A percentile compares a stretch with the other conserved stretches of the same genome.
Conservation (phyloP, 2,888 invertebrate genomes). For the Drosophila atroscutellata region DNA sequence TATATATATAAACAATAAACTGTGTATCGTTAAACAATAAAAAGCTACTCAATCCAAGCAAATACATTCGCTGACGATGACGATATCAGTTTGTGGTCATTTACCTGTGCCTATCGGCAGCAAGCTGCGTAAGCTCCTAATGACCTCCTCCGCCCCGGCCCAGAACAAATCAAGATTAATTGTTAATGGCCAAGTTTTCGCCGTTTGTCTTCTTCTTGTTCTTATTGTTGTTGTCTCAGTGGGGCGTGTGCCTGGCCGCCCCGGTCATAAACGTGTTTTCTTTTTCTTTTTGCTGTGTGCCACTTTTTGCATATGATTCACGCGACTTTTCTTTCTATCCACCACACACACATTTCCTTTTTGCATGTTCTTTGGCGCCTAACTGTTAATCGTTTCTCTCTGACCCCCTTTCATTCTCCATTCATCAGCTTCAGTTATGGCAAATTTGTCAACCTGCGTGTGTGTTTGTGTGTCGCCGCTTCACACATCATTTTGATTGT, state of each 20-base stretch:
- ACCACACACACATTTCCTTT: conserved; percentile 32
- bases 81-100: conserved; percentile 63
- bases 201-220: conserved; percentile 13
- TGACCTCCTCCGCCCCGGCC: conserved; percentile 11
- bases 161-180: conserved; percentile 69
- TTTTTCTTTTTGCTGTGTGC: conserved; percentile 47
- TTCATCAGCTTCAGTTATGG: conserved; percentile 33
- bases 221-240: conserved; percentile 23
- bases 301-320: conserved; percentile 69
- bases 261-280: conserved; percentile 45
- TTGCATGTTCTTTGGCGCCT: conserved; percentile 43
- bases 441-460: conserved; percentile 64
- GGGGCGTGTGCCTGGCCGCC: conserved; percentile 39
- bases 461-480: conserved; percentile 45
- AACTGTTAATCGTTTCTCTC: conserved; percentile 32
- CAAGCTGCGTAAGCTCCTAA: conserved; percentile 39
- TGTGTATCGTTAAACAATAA: conserved; percentile 59
- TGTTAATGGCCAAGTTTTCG: conserved; percentile 47
- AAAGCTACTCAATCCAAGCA: conserved; percentile 46
- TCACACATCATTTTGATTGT: conserved; percentile 61
- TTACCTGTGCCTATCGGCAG: conserved; percentile 68
- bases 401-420: conserved; percentile 33
- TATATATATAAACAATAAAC: conserved; percentile 34
- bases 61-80: conserved; percentile 31
- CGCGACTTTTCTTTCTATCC: conserved; percentile 57